These are phyloP conservation scores for Pangasius macronema DNA, from an alignment of 2,797 vertebrate genomes.

Conservation along the genomic window DNA sequence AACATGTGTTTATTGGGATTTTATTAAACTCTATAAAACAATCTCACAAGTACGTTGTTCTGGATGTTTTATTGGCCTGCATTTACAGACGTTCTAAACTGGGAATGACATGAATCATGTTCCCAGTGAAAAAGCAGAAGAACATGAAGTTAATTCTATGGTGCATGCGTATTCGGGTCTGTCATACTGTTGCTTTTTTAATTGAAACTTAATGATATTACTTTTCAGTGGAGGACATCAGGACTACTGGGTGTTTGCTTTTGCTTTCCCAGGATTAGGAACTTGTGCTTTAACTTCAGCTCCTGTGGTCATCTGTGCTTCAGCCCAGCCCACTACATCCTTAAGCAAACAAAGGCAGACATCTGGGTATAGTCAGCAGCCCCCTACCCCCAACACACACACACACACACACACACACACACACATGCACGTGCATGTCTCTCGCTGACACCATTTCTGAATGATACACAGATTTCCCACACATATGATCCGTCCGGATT, in stretches of 20 bases:
- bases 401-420: slow-evolving; percentile 6
- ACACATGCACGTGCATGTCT: background rate
- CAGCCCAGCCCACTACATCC: slow-evolving; percentile 49
- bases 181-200: background rate
- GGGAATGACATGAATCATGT: background rate
- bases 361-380: slow-evolving; percentile 44
- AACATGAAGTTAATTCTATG: background rate
- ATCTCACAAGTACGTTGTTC: background rate
- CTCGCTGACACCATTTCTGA: background rate
- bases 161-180: background rate
- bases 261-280: slow-evolving; percentile 38
- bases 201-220: background rate
- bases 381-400: background rate
- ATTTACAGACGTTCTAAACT: background rate
- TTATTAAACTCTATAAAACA: background rate
- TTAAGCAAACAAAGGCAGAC: slow-evolving; percentile 47
- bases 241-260: background rate
- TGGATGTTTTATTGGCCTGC: background rate
- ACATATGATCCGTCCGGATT: background rate
- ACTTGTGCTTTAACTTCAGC: slow-evolving; percentile 32
- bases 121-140: background rate
- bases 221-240: background rate
- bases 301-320: slow-evolving; percentile 38
- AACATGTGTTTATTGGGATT: background rate
- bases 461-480: slow-evolving; percentile 9